Conservation (phyloP, 1,140 invertebrate species). For the Apolygus lucorum region DNA sequence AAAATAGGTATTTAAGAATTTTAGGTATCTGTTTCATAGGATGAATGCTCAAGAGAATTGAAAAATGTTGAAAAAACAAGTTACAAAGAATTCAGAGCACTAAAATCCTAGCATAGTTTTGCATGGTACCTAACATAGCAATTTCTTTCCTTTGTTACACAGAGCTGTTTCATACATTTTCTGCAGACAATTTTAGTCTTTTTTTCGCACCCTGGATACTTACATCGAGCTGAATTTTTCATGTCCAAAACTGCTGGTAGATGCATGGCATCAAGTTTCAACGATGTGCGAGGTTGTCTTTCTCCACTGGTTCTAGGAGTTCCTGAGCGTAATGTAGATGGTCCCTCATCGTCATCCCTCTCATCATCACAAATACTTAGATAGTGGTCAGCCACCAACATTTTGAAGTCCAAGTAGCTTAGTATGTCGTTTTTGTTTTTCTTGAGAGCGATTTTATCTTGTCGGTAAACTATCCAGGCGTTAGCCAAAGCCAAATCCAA, state of each 20-base stretch:
- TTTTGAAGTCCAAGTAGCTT: background rate
- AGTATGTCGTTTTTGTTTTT: background rate
- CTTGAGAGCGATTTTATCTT: background rate
- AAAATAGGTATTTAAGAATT: too few species aligned
- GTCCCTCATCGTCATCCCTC: background rate
- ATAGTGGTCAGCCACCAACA: background rate
- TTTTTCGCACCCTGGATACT: background rate
- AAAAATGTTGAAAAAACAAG: too few species aligned
- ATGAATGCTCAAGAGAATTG: too few species aligned
- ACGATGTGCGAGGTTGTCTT: background rate
- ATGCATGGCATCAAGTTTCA: background rate
- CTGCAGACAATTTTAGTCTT: background rate
- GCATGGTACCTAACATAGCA: background rate
- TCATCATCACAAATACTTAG: background rate
- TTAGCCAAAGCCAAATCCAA: constrained; percentile 36
- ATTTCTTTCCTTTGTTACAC: background rate
- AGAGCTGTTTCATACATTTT: background rate
- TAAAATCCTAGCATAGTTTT: too few species aligned
- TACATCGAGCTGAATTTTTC: background rate
- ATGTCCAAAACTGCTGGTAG: background rate
- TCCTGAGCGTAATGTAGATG: background rate
- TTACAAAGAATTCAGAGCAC: too few species aligned
- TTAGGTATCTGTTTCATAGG: too few species aligned
- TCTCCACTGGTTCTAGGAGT: background rate
- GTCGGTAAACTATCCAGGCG: constrained; percentile 31